Percentiles rank a stretch among this genome's conserved stretches.
phyloP scores from a whole-genome alignment of 2,113 vertebrate genomes.

The Nanorana parkeri region DNA sequence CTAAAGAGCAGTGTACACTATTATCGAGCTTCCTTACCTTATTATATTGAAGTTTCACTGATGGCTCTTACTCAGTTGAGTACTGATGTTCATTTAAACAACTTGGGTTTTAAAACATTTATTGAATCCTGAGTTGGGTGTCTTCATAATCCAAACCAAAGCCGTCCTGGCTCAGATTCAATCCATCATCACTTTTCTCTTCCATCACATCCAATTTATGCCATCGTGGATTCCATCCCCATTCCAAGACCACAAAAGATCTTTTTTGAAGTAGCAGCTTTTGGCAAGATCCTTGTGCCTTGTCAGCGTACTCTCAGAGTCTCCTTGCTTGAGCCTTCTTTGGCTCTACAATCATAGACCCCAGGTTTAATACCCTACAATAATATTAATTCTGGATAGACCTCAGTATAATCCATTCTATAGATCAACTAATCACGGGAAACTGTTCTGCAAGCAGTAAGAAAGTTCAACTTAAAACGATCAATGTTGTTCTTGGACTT shows the following conservation, averaged over 20 bases:
- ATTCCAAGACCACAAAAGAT: neutral
- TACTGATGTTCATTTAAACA: too few species aligned
- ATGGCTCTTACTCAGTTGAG: too few species aligned
- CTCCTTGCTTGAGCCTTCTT: neutral
- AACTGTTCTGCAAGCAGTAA: conserved; percentile 37
- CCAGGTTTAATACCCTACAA: conserved; percentile 20
- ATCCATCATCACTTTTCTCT: too few species aligned
- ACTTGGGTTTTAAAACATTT: too few species aligned
- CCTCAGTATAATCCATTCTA: conserved; percentile 20
- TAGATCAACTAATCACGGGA: conserved; percentile 33
- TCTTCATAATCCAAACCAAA: too few species aligned
- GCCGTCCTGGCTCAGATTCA: too few species aligned
- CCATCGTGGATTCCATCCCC: too few species aligned
- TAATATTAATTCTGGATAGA: conserved; percentile 38
- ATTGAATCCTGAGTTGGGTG: too few species aligned
- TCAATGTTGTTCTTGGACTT: conserved; percentile 41
- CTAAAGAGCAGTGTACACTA: too few species aligned
- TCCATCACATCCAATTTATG: too few species aligned
- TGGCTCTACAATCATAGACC: neutral
- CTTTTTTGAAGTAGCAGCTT: neutral
- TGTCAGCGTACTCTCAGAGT: neutral
- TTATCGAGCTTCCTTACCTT: too few species aligned
- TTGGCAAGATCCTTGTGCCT: neutral
- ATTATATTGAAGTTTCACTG: too few species aligned
- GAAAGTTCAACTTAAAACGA: neutral